Conservation (phyloP, 2,113 vertebrate species). For the Sander lucioperca region DNA sequence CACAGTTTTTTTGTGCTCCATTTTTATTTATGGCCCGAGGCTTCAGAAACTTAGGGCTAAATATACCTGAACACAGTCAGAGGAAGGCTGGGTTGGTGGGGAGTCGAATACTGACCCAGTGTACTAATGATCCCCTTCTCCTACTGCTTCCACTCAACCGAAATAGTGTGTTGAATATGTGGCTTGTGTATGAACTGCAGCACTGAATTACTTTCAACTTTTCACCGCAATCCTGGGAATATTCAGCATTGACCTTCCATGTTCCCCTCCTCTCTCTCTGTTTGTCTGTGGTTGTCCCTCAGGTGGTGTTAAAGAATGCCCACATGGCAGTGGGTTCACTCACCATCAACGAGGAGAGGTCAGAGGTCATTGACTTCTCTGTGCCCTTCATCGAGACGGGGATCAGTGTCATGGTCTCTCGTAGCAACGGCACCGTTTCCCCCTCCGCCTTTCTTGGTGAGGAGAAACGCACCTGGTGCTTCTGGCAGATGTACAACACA, state of each 20-base stretch:
- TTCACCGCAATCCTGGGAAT: background rate
- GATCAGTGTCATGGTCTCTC: conserved; percentile 99
- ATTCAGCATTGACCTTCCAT: conserved; percentile 15
- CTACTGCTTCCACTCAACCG: background rate
- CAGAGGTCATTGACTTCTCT: conserved; percentile 98
- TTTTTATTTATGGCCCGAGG: conserved; percentile 62
- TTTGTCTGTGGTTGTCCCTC: conserved; percentile 33
- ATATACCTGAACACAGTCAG: conserved; percentile 72
- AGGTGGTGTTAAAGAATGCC: conserved; percentile 97
- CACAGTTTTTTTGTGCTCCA: conserved; percentile 57
- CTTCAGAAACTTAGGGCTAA: conserved; percentile 64
- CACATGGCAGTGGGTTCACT: conserved; percentile 99
- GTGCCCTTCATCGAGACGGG: conserved; percentile 99
- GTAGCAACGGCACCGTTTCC: conserved; percentile 98
- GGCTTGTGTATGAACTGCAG: background rate
- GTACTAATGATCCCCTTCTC: conserved; percentile 11
- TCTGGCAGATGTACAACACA: conserved; percentile 31
- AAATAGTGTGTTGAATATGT: background rate
- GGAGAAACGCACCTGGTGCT: conserved; percentile 43
- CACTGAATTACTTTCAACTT: background rate
- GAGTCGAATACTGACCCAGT: conserved; percentile 8
- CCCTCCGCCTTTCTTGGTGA: conserved; percentile 98
- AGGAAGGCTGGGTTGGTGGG: conserved; percentile 10
- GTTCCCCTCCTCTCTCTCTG: conserved; percentile 13
- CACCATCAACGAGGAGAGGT: conserved; percentile 98